phyloP scores from a whole-genome alignment of 37 sponge, comb jelly and placozoan genomes.

The Dysidea cf. avara region DNA sequence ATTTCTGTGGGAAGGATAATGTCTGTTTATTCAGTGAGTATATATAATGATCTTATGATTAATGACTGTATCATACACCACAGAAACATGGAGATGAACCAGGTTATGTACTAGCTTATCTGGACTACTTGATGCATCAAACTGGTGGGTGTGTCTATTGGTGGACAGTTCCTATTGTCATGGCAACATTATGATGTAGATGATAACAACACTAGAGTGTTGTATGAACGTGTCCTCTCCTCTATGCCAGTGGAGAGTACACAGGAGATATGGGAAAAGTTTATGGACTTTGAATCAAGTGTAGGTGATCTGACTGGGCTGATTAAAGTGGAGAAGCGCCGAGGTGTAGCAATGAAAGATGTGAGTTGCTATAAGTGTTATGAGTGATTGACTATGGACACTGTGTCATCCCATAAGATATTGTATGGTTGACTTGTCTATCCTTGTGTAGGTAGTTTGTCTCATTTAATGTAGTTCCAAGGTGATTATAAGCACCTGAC shows the following conservation, averaged over 20 bases:
- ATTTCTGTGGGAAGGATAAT: no score
- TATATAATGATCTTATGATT: no score
- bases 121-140: conserved; percentile 83
- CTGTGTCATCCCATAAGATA: no score
- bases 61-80: no score
- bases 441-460: background rate
- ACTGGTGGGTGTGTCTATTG: conserved; percentile 91
- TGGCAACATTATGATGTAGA: no score
- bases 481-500: background rate
- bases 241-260: conserved; percentile 66
- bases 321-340: conserved; percentile 86
- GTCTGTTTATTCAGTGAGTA: no score
- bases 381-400: background rate
- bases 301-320: conserved; percentile 88
- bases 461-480: conserved; percentile 30
- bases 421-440: no score
- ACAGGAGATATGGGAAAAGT: conserved; percentile 80
- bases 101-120: conserved; percentile 70
- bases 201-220: conserved; percentile 94
- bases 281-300: conserved; percentile 82
- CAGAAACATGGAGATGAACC: conserved; percentile 80
- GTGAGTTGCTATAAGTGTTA: background rate
- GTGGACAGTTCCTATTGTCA: no score
- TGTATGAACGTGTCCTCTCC: conserved; percentile 83
- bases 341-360: conserved; percentile 45